Evolutionary conservation across 2,888 invertebrate species (phyloP).

Genomic region (Lasioglossum morio): DNA sequence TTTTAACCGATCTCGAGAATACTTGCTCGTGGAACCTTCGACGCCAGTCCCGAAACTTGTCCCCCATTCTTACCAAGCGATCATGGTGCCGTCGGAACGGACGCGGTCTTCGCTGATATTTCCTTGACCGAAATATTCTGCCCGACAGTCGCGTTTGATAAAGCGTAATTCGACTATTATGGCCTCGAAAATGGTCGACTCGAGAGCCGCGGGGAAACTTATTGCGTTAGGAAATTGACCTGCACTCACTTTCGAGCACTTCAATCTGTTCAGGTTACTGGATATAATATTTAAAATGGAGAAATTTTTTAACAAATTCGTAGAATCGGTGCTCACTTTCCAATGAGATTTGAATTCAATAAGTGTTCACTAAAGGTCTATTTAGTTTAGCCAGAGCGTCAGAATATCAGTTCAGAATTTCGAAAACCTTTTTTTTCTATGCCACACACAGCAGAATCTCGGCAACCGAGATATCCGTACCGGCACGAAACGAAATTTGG

Average conservation of each 20-base stretch:
- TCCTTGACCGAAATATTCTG: slow-evolving; percentile 58
- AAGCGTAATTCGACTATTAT: not conserved
- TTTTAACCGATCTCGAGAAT: slow-evolving; percentile 79
- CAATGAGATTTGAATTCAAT: not conserved
- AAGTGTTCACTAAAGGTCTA: too few relatives aligned
- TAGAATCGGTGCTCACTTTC: not conserved
- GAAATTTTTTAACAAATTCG: not conserved
- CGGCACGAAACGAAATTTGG: too few relatives aligned
- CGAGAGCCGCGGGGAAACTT: not conserved
- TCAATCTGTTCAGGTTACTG: not conserved
- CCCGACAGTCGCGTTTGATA: slow-evolving; percentile 17
- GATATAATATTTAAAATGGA: not conserved
- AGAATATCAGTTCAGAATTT: too few relatives aligned
- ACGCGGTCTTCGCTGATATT: slow-evolving; percentile 73
- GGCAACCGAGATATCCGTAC: too few relatives aligned
- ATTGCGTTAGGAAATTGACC: not conserved
- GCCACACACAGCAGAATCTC: too few relatives aligned
- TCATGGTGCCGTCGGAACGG: slow-evolving; percentile 50
- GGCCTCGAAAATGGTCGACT: not conserved
- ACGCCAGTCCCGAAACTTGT: slow-evolving; percentile 44
- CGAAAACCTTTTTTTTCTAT: too few relatives aligned
- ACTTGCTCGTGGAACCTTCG: slow-evolving; percentile 58
- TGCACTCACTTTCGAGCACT: not conserved
- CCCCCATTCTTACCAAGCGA: slow-evolving; percentile 56
- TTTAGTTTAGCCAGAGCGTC: too few relatives aligned